A percentile compares a stretch with the other conserved stretches of the same genome.
Conservation (phyloP, 2,113 vertebrate species). For the Capreolus pygargus region DNA sequence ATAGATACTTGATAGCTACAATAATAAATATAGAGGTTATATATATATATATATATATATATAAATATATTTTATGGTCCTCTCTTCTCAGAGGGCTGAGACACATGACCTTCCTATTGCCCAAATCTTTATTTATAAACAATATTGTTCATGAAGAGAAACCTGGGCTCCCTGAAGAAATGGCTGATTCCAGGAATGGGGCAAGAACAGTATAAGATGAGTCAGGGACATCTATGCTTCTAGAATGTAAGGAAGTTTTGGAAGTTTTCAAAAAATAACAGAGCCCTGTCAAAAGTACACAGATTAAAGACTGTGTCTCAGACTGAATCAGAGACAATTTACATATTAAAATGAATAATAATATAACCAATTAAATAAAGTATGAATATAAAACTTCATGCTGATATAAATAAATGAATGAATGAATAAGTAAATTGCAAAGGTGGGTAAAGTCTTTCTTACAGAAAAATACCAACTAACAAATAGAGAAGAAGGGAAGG, state of each 20-base stretch:
- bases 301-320: background rate
- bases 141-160: background rate
- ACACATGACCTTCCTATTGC: background rate
- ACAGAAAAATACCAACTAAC: background rate
- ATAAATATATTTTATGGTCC: background rate
- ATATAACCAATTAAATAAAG: background rate
- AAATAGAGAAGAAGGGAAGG: background rate
- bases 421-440: background rate
- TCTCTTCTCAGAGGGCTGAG: background rate
- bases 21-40: background rate
- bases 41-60: background rate
- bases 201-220: background rate
- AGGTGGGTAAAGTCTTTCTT: background rate
- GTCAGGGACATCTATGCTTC: background rate
- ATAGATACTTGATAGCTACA: background rate
- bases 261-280: background rate
- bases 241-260: background rate
- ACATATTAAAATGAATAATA: background rate
- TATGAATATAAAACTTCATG: background rate
- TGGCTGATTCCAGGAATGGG: background rate
- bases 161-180: background rate
- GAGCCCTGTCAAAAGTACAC: background rate
- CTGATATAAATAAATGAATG: background rate
- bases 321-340: background rate
- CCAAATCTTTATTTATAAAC: background rate